Conservation (phyloP, 2,888 invertebrate genomes). For the Imbricaverruca yamaguchii region DNA sequence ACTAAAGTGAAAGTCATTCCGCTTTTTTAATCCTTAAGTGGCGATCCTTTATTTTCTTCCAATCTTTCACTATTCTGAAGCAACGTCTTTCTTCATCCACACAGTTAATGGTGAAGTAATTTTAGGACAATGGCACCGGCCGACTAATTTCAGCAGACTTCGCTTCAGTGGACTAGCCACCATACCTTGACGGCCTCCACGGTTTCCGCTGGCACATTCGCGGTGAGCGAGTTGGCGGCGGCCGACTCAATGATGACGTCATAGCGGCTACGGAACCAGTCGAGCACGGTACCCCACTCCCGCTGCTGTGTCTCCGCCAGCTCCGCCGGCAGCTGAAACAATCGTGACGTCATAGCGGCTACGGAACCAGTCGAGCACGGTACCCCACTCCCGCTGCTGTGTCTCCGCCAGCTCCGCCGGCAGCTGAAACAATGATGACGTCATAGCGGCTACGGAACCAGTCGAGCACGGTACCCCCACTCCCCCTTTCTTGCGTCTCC, state of each 20-base stretch:
- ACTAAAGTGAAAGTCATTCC: no score
- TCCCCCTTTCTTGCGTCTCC: conserved; percentile 63
- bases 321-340: conserved; percentile 61
- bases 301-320: conserved; percentile 63
- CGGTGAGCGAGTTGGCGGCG: neutral
- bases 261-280: conserved; percentile 80
- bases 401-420: conserved; percentile 59
- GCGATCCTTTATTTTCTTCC: no score
- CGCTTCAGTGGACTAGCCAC: no score
- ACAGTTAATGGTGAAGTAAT: no score
- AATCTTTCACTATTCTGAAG: no score
- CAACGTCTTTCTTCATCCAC: no score
- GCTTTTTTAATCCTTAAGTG: no score
- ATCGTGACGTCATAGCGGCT: conserved; percentile 44
- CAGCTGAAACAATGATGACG: conserved; percentile 50
- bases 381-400: conserved; percentile 80
- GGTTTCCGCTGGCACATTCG: neutral
- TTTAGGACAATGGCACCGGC: no score
- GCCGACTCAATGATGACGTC: conserved; percentile 52
- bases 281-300: conserved; percentile 83
- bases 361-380: conserved; percentile 82
- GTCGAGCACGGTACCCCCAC: conserved; percentile 82
- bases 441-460: conserved; percentile 81
- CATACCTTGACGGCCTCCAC: neutral
- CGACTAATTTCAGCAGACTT: no score